Percentiles rank a stretch among this genome's conserved stretches.
These are phyloP conservation scores for Baccha elongata DNA, from an alignment of 2,888 invertebrate genomes.

Conservation along the genomic window DNA sequence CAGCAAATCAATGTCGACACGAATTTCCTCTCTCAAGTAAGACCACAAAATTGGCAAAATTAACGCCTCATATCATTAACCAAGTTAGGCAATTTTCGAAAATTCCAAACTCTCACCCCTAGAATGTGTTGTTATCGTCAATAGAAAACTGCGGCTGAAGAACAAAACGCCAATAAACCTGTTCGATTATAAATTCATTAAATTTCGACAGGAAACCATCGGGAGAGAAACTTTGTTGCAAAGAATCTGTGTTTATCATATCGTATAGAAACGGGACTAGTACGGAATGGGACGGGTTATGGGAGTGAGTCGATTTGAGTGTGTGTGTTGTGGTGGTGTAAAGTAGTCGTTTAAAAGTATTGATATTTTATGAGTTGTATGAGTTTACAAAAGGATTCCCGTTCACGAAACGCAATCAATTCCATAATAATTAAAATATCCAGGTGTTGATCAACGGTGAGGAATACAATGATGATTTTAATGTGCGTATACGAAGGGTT, in stretches of 20 bases:
- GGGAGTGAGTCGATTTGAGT: constrained; percentile 14
- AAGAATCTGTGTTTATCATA: constrained; percentile 21
- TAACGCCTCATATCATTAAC: constrained; percentile 63
- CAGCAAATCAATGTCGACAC: constrained; percentile 45
- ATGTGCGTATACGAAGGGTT: no score
- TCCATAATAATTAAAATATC: constrained; percentile 71
- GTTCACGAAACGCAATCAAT: constrained; percentile 71
- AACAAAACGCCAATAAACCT: constrained; percentile 66
- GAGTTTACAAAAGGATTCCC: constrained; percentile 60
- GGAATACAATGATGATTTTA: no score
- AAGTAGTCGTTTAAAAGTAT: constrained; percentile 69
- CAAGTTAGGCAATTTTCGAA: constrained; percentile 59
- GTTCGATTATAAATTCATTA: constrained; percentile 73
- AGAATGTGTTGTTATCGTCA: constrained; percentile 30
- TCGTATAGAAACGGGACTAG: constrained; percentile 2
- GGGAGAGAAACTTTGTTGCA: constrained; percentile 52
- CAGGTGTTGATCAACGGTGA: constrained; percentile 59
- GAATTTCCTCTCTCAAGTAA: constrained; percentile 36
- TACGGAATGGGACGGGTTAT: background rate
- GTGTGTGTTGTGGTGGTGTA: constrained; percentile 68
- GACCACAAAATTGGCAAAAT: constrained; percentile 44
- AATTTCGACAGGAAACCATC: constrained; percentile 71
- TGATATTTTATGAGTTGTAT: constrained; percentile 32
- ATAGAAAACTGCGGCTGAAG: constrained; percentile 49
- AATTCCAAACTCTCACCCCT: constrained; percentile 1